A percentile compares a stretch with the other conserved stretches of the same genome.
Evolutionary conservation across 2,113 vertebrate species (phyloP).

Genomic region (Erythrocebus patas): DNA sequence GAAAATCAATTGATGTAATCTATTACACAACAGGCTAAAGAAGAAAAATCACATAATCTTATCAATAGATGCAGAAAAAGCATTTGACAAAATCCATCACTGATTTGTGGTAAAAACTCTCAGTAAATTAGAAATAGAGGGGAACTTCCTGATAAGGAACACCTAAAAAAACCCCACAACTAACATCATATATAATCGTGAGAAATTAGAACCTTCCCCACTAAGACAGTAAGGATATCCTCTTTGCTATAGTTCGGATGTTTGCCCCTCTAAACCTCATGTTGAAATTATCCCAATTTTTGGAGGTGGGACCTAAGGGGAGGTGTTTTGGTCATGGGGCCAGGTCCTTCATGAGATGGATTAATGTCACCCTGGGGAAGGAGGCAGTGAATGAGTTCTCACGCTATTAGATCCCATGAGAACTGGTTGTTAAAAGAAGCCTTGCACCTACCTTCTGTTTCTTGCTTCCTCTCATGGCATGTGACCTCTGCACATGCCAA

Average conservation of each 20-base stretch:
- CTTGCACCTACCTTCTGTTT: neutral
- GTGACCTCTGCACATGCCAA: neutral
- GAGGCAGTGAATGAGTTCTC: neutral
- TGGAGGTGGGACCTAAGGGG: neutral
- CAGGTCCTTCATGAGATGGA: neutral
- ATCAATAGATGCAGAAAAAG: neutral
- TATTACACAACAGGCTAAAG: neutral
- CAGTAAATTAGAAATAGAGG: neutral
- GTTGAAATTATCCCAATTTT: neutral
- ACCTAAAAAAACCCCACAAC: neutral
- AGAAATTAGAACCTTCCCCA: neutral
- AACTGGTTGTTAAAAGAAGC: neutral
- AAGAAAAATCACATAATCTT: neutral
- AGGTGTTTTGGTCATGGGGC: neutral
- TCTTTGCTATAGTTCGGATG: neutral
- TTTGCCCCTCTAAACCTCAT: neutral
- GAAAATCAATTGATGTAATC: neutral
- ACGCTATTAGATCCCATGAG: neutral
- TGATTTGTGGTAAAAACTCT: neutral
- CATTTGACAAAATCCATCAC: neutral
- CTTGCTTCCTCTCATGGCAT: neutral
- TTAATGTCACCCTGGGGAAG: neutral
- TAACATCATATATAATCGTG: neutral
- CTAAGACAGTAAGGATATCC: neutral
- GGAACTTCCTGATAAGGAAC: neutral